Conservation (phyloP, 2,888 invertebrate species). For the Drosophila acutilabella region DNA sequence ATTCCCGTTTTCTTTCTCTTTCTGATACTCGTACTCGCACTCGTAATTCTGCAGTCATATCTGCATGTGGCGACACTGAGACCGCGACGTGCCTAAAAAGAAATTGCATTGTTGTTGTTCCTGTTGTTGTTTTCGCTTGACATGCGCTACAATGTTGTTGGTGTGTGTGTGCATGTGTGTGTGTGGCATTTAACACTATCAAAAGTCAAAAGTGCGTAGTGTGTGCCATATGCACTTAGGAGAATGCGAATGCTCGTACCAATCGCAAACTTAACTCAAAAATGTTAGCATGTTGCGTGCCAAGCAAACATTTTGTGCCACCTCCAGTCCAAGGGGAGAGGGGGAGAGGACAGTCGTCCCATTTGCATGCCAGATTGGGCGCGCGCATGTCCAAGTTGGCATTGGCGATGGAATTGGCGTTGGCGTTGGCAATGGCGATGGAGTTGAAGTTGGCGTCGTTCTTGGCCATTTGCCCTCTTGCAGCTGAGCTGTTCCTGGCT, state of each 20-base stretch:
- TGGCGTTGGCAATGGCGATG: slow-evolving; percentile 25
- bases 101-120: slow-evolving; percentile 64
- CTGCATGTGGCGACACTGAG: slow-evolving; percentile 61
- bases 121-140: slow-evolving; percentile 51
- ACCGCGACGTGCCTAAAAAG: slow-evolving; percentile 77
- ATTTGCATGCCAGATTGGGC: slow-evolving; percentile 80
- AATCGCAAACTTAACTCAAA: slow-evolving; percentile 69
- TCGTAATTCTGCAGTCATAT: slow-evolving; percentile 70
- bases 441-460: slow-evolving; percentile 47
- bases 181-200: slow-evolving; percentile 81
- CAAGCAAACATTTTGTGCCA: slow-evolving; percentile 81
- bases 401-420: slow-evolving; percentile 36
- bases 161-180: slow-evolving; percentile 38
- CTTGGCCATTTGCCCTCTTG: slow-evolving; percentile 67
- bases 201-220: slow-evolving; percentile 78
- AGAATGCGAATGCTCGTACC: slow-evolving; percentile 31
- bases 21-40: slow-evolving; percentile 9
- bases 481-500: slow-evolving; percentile 37
- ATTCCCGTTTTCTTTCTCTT: background rate
- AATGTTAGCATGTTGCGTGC: slow-evolving; percentile 84
- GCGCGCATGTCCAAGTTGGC: slow-evolving; percentile 76
- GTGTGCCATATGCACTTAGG: slow-evolving; percentile 63
- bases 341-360: slow-evolving; percentile 39
- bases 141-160: slow-evolving; percentile 52
- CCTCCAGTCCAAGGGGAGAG: slow-evolving; percentile 21